Conservation (phyloP, 2,888 invertebrate genomes). For the Omphaloscelis lunosa region DNA sequence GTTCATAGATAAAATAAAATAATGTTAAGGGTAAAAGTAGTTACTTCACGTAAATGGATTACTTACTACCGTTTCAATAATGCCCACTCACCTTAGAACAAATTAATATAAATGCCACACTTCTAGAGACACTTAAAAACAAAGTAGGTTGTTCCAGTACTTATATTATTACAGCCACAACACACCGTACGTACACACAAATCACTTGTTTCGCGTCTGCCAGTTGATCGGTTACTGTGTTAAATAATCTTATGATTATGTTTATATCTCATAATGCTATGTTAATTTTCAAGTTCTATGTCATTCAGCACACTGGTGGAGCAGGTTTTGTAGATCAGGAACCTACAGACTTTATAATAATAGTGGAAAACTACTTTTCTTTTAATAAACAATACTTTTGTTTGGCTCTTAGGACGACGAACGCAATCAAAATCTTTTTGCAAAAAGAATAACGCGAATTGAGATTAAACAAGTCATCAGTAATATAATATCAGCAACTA, state of each 20-base stretch:
- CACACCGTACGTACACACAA: slow-evolving; percentile 4
- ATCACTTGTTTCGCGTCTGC: slow-evolving; percentile 61
- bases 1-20: background rate
- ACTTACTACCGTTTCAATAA: slow-evolving; percentile 12
- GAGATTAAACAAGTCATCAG: background rate
- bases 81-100: slow-evolving; percentile 28
- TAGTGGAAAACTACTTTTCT: slow-evolving; percentile 20
- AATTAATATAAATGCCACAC: slow-evolving; percentile 18
- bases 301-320: slow-evolving; percentile 77
- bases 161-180: slow-evolving; percentile 4
- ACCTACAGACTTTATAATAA: slow-evolving; percentile 48
- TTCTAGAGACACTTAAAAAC: slow-evolving; percentile 13
- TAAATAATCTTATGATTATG: slow-evolving; percentile 75
- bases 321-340: slow-evolving; percentile 74
- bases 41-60: background rate
- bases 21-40: background rate
- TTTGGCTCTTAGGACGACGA: background rate
- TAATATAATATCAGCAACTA: background rate
- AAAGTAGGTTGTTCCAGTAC: background rate
- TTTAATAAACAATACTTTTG: background rate
- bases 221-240: slow-evolving; percentile 74
- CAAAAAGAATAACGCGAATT: background rate
- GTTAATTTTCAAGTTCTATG: slow-evolving; percentile 88
- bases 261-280: slow-evolving; percentile 79
- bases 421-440: background rate